These are phyloP conservation scores for Dryas iulia DNA, from an alignment of 1,140 invertebrate genomes.

Conservation along the genomic window DNA sequence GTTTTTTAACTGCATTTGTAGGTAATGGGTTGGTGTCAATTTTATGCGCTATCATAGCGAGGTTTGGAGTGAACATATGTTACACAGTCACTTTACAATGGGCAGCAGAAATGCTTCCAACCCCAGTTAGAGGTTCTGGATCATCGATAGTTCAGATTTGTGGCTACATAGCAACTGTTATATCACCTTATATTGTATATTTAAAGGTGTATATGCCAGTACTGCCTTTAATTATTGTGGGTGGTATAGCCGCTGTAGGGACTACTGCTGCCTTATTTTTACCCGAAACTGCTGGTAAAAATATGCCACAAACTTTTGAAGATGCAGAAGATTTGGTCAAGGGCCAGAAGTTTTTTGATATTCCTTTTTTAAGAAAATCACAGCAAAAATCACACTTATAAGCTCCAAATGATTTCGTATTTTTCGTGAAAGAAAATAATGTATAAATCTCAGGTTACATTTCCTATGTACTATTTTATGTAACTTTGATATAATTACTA, in stretches of 20 bases:
- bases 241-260: slow-evolving; percentile 83
- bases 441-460: background rate
- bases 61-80: slow-evolving; percentile 58
- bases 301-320: slow-evolving; percentile 88
- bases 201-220: slow-evolving; percentile 60
- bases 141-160: slow-evolving; percentile 82
- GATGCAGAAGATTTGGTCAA: slow-evolving; percentile 82
- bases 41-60: slow-evolving; percentile 52
- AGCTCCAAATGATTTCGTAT: background rate
- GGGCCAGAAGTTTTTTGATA: slow-evolving; percentile 42
- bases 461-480: no score
- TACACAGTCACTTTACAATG: slow-evolving; percentile 53
- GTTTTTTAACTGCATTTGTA: slow-evolving; percentile 47
- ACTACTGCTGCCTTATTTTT: slow-evolving; percentile 84
- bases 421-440: background rate
- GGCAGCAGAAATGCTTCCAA: slow-evolving; percentile 78
- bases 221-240: slow-evolving; percentile 87
- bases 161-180: slow-evolving; percentile 65
- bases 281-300: slow-evolving; percentile 88
- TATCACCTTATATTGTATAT: slow-evolving; percentile 60
- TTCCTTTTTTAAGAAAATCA: slow-evolving; percentile 37
- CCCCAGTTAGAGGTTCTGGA: slow-evolving; percentile 84
- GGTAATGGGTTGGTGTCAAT: slow-evolving; percentile 48
- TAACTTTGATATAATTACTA: no score
- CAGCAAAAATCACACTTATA: slow-evolving; percentile 5